phyloP scores from a whole-genome alignment of 2,113 vertebrate genomes.

The Dendrocopos noguchii region DNA sequence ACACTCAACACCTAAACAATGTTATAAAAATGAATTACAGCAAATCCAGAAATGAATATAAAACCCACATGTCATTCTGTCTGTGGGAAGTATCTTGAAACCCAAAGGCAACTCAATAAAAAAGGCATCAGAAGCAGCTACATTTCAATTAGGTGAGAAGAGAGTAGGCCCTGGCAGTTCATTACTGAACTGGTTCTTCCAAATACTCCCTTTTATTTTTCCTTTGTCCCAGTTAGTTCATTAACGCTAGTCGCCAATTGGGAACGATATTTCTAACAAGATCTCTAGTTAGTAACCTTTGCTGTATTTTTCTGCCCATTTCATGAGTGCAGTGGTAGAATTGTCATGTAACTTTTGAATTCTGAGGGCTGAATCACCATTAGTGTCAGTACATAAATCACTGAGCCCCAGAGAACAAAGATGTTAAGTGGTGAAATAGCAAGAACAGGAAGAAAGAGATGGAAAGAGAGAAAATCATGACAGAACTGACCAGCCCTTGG shows the following conservation, averaged over 20 bases:
- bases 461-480: conserved; percentile 6
- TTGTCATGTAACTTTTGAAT: conserved; percentile 34
- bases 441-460: not conserved
- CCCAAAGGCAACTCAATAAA: conserved; percentile 66
- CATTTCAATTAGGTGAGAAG: conserved; percentile 67
- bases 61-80: conserved; percentile 60
- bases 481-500: not conserved
- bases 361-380: conserved; percentile 1
- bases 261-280: conserved; percentile 14
- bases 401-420: conserved; percentile 38
- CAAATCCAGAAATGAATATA: conserved; percentile 52
- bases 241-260: conserved; percentile 64
- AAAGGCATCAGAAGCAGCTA: conserved; percentile 25
- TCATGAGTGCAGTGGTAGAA: not conserved
- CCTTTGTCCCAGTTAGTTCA: conserved; percentile 50
- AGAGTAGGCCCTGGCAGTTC: conserved; percentile 32
- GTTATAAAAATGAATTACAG: conserved; percentile 15
- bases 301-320: not conserved
- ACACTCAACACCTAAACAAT: not conserved
- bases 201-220: not conserved
- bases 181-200: conserved; percentile 8
- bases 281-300: not conserved
- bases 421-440: not conserved
- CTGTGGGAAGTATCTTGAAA: conserved; percentile 54
- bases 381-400: conserved; percentile 49